Evolutionary conservation across 2,888 invertebrate species (phyloP).

Genomic region (Crossocerus cetratus): DNA sequence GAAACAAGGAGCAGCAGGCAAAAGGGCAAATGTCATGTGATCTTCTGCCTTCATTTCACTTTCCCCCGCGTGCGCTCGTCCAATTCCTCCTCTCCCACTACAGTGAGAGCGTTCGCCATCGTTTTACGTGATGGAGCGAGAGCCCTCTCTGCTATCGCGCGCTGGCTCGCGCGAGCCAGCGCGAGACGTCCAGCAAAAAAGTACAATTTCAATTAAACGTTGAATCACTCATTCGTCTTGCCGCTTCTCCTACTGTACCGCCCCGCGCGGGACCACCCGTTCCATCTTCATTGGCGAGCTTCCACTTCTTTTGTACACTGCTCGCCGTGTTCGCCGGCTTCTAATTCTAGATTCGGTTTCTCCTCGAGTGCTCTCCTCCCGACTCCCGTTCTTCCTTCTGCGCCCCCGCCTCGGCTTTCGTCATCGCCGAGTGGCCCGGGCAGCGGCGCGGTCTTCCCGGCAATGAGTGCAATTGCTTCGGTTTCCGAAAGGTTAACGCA

Average conservation of each 20-base stretch:
- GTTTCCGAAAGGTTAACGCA: slow-evolving; percentile 74
- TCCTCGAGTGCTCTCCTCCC: not conserved
- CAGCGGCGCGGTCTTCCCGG: slow-evolving; percentile 51
- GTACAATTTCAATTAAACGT: slow-evolving; percentile 63
- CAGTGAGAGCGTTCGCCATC: no score
- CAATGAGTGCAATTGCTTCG: slow-evolving; percentile 75
- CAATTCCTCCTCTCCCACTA: no score
- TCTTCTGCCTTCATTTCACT: slow-evolving; percentile 16
- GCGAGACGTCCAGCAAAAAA: slow-evolving; percentile 43
- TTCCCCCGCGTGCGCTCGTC: not conserved
- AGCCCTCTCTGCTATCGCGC: slow-evolving; percentile 18
- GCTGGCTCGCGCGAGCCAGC: slow-evolving; percentile 41
- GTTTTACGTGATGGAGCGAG: not conserved
- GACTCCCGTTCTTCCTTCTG: not conserved
- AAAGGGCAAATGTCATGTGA: slow-evolving; percentile 49
- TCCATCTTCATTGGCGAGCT: slow-evolving; percentile 15
- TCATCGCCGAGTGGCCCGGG: not conserved
- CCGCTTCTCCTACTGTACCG: no score
- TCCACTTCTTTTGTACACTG: not conserved
- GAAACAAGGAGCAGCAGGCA: slow-evolving; percentile 11
- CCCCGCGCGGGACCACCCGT: slow-evolving; percentile 13
- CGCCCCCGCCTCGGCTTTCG: slow-evolving; percentile 8
- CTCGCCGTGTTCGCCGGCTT: slow-evolving; percentile 7
- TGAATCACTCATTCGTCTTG: slow-evolving; percentile 60
- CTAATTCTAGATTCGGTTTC: slow-evolving; percentile 24